Base-by-base conservation (phyloP, 1,140 invertebrate species). In the Drosophila lacteicornis region DNA sequence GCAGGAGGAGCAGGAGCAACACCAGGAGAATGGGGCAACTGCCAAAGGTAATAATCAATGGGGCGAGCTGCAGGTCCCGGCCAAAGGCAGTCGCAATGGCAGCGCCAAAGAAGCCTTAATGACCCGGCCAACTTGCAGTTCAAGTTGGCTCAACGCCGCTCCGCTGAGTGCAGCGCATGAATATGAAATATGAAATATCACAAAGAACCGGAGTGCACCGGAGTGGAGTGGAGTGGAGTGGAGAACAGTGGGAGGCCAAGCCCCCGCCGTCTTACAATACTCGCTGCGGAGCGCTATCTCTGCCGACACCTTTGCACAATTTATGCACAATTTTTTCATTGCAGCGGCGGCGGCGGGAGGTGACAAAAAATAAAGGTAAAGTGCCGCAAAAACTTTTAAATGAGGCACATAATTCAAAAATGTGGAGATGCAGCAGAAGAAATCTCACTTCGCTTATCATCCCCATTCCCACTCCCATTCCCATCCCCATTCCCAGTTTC, bases 351-450 rank as follows among this genome's bases (percentile, higher is more conserved):
- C 19, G 19, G 38, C 27, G 70, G 67, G 58, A 46, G 60, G 70
- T 70, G 51, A 73, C 63, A 74, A 76, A 83, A 57, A 75, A 75
- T 38, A 57, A 53, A 70, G 40, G 56, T 56, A 58, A 79, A 79
- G 47, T 68, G 68, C 80, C 63, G 60, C 68, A 87, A 79, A 90
- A 88, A 84, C 85, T 88, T 88, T 90, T 75, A 81, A 88, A 84
- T 79, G 84, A 88, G 81, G 66, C 75, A 84, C 84, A 88, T 88
- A 85, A 88, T 79, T 88, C 85, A 88, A 79, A 90, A 90, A 90
- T 78, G 69, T 69, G 49, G 47, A 68, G 58, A 50, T 51, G 36
- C 30, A 56, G 57, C 47, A 17, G 12, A 12, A 27, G 63, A 69
- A 70, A 77, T 58, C 74, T 50, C 38, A 15, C 57, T 42, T 43